Evolutionary conservation across 2,888 invertebrate genomes (phyloP).

Genomic region (Therioaphis trifolii): DNA sequence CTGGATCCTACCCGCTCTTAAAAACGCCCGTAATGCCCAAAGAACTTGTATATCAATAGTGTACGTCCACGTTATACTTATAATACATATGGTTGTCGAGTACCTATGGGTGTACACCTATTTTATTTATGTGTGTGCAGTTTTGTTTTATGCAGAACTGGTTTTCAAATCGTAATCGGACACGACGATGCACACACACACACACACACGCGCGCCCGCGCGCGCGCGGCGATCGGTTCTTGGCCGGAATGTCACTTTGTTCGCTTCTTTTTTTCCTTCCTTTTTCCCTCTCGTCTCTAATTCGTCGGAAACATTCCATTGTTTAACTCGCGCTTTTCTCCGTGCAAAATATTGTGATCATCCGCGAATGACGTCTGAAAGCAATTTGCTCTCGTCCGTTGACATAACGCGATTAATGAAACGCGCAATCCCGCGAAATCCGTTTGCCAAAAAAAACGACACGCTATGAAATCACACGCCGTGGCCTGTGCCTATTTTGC

Average conservation of each 20-base stretch:
- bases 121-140: constrained; percentile 4
- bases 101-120: not conserved
- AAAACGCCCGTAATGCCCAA: no score
- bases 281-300: not conserved
- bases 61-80: no score
- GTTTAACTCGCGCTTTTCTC: not conserved
- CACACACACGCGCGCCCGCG: not conserved
- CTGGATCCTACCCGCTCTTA: no score
- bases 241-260: constrained; percentile 38
- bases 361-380: not conserved
- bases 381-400: not conserved
- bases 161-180: constrained; percentile 47
- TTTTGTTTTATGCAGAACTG: constrained; percentile 37
- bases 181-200: constrained; percentile 38
- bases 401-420: not conserved
- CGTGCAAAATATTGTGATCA: no score
- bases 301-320: constrained; percentile 39
- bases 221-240: constrained; percentile 3
- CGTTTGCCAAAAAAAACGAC: no score
- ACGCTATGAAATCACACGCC: no score
- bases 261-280: not conserved
- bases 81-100: no score
- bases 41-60: no score
- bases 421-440: no score
- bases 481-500: no score